Evolutionary conservation across 2,888 invertebrate species (phyloP).

Genomic region (Pollenia griseotomentosa): DNA sequence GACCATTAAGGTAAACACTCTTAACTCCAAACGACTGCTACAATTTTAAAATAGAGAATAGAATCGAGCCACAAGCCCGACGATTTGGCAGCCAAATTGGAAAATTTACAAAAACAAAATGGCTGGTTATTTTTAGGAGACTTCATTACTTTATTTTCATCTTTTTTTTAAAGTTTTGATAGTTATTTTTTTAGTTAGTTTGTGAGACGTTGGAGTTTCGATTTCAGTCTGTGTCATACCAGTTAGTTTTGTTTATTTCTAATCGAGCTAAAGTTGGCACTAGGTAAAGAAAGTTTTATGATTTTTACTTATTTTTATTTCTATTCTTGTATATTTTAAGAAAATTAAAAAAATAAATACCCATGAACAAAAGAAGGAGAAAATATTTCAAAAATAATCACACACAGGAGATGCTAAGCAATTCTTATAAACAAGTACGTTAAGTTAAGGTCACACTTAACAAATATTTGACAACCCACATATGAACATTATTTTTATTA

Average conservation of each 20-base stretch:
- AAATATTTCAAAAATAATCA: constrained; percentile 40
- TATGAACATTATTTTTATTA: too few species aligned
- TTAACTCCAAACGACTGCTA: constrained; percentile 15
- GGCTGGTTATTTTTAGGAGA: constrained; percentile 65
- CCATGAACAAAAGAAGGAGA: constrained; percentile 10
- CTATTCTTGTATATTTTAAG: constrained; percentile 58
- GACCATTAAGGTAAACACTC: constrained; percentile 72
- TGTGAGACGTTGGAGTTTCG: constrained; percentile 53
- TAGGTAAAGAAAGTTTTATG: constrained; percentile 61
- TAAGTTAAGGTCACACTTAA: not conserved
- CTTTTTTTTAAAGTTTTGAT: constrained; percentile 37
- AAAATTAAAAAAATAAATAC: constrained; percentile 65
- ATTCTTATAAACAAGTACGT: not conserved
- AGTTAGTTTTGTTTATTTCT: constrained; percentile 12
- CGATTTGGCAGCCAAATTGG: constrained; percentile 71
- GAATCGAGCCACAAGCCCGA: constrained; percentile 63
- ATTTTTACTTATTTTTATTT: constrained; percentile 2
- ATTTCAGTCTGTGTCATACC: constrained; percentile 63
- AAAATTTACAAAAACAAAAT: constrained; percentile 54
- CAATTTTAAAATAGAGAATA: constrained; percentile 60
- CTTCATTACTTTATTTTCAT: constrained; percentile 71
- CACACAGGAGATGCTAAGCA: constrained; percentile 40
- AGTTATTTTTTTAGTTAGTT: constrained; percentile 16
- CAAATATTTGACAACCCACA: too few species aligned
- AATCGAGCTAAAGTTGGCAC: constrained; percentile 64